Evolutionary conservation across 2,888 invertebrate species (phyloP).

Genomic region (Hyalella azteca): DNA sequence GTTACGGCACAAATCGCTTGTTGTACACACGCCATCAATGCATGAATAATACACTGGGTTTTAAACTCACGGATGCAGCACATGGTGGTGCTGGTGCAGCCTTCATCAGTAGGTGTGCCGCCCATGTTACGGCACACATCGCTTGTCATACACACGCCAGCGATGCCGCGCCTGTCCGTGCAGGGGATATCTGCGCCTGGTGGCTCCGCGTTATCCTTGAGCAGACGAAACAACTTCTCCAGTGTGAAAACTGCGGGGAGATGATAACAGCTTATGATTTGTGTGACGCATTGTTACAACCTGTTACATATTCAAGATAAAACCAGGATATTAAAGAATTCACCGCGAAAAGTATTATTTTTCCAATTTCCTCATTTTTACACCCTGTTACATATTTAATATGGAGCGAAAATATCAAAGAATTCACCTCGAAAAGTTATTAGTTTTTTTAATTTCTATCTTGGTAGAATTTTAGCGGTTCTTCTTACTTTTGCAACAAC

Average conservation of each 20-base stretch:
- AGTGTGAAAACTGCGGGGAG: constrained; percentile 6
- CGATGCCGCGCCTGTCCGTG: background rate
- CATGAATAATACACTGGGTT: constrained; percentile 8
- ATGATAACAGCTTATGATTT: background rate
- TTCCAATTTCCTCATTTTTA: too few species aligned
- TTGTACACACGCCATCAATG: constrained; percentile 24
- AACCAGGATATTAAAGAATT: too few species aligned
- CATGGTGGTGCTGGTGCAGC: background rate
- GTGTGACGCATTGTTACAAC: background rate
- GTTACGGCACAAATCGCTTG: background rate
- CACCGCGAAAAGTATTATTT: too few species aligned
- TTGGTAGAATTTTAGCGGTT: too few species aligned
- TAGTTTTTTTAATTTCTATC: too few species aligned
- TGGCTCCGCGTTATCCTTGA: background rate
- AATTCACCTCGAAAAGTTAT: too few species aligned
- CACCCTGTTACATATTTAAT: too few species aligned
- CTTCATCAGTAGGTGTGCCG: constrained; percentile 8
- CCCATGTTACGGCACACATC: background rate
- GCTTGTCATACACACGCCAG: constrained; percentile 16
- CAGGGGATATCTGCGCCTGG: background rate
- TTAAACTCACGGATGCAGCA: constrained; percentile 41
- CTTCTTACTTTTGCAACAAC: too few species aligned
- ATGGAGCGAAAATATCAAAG: too few species aligned
- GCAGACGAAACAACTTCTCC: background rate
- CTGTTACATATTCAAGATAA: background rate